A percentile compares a stretch with the other conserved stretches of the same genome.
Evolutionary conservation across 2,797 vertebrate species (phyloP).

Genomic region (Acipenser transmontanus): DNA sequence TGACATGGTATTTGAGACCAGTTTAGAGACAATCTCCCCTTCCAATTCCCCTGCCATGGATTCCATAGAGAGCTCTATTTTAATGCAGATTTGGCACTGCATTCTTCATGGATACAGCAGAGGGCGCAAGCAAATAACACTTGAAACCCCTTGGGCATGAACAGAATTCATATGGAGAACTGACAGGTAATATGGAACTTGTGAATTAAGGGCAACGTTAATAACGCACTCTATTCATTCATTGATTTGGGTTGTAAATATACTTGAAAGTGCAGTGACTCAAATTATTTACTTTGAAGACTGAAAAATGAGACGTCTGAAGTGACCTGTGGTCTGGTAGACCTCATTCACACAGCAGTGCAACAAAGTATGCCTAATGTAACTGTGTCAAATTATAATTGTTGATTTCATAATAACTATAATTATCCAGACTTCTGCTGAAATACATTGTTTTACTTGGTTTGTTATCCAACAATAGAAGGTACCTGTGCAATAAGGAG

Average conservation of each 20-base stretch:
- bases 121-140: neutral
- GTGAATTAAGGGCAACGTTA: neutral
- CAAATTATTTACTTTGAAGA: neutral
- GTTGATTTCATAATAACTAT: no score
- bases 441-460: no score
- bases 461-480: no score
- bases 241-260: neutral
- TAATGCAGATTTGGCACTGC: neutral
- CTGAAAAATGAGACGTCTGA: neutral
- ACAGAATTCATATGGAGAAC: neutral
- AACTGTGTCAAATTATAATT: no score
- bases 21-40: no score
- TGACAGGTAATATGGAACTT: neutral
- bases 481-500: no score
- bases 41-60: no score
- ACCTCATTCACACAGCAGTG: no score
- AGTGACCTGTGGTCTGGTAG: no score
- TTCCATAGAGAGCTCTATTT: neutral
- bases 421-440: no score
- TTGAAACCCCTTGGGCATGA: neutral
- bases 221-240: neutral
- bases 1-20: no score
- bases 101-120: neutral
- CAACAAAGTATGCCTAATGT: no score
- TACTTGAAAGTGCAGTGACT: neutral